A percentile compares a stretch with the other conserved stretches of the same genome.
phyloP scores from a whole-genome alignment of 2,113 vertebrate species.

The Oreotrochilus melanogaster region DNA sequence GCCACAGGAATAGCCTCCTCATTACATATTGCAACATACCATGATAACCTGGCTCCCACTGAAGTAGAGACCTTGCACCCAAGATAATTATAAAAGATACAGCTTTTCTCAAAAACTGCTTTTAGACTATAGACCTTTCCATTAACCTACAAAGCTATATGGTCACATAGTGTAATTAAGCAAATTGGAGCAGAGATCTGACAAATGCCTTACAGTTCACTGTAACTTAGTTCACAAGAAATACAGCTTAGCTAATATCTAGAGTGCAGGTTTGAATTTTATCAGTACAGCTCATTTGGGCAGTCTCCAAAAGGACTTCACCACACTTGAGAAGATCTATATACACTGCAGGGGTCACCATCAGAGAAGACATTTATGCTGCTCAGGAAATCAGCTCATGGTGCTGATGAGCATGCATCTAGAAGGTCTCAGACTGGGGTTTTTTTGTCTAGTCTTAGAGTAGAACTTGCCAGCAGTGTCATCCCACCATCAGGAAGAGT shows the following conservation, averaged over 20 bases:
- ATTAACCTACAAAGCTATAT: neutral
- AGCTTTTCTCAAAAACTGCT: neutral
- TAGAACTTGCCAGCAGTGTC: neutral
- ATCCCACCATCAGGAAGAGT: neutral
- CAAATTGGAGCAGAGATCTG: neutral
- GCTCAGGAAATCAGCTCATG: neutral
- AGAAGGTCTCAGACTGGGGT: neutral
- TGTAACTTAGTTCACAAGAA: neutral
- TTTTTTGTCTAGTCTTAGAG: neutral
- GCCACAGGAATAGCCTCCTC: neutral
- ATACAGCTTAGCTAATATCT: neutral
- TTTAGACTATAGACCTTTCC: neutral
- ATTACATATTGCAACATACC: neutral
- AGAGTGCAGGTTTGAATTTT: neutral
- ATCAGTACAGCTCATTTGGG: neutral
- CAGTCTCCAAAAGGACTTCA: neutral
- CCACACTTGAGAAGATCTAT: neutral
- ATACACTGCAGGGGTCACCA: neutral
- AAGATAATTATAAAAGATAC: neutral
- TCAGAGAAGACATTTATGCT: neutral
- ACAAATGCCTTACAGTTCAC: neutral
- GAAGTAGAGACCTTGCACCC: neutral
- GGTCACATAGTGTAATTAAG: neutral
- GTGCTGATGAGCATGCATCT: neutral
- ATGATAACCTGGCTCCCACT: neutral